Base-by-base conservation (phyloP, 2,797 vertebrate species). In the Decapterus maruadsi region DNA sequence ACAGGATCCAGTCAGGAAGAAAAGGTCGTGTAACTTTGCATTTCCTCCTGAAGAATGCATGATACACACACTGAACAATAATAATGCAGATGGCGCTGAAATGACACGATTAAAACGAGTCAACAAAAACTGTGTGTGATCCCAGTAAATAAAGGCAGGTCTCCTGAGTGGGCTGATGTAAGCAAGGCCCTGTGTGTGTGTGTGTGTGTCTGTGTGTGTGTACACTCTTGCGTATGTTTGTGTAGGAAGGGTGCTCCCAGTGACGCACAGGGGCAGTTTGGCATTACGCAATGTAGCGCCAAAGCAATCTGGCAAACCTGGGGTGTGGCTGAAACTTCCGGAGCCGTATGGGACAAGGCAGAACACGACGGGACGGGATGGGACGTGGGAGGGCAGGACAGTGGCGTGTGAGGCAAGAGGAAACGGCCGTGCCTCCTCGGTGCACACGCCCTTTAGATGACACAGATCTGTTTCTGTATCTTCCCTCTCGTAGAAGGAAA, bases 191-290 rank as follows among this genome's bases (percentile, higher is more conserved):
- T 26, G 26, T 26, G 26, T 26, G 26, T 75, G 76, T 70, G 74
- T 72, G n/a, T n/a, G n/a, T n/a, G n/a, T n/a, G n/a, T n/a, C n/a
- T 26, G 26, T 26, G 26, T 26, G 26, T 75, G 76, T 70, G 74
- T 72, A 80, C 80, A 75, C 70, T 81, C 58, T 12, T 71, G 69
- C 29, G 20, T 75, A 55, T 75, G 75, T 83, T 74, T 83, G 87
- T 85, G 86, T 82, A 78, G 81, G 79, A 90, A 83, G 88, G 89
- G 89, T 91, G 90, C 78, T 88, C 84, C 87, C 81, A 68, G 59
- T 94, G 94, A 95, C 92, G 92, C 94, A 95, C 82, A 1, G 16
- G 71, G 85, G 57, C 85, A 72, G 85, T 92, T 90, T 85, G 85
- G 70, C 71, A 84, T 95, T 90, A 92, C 65, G 75, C 92, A 94